Evolutionary conservation across 2,113 vertebrate species (phyloP), one percentile per base, ranked within the genome.

Genomic region (Onychostoma macrolepis): DNA sequence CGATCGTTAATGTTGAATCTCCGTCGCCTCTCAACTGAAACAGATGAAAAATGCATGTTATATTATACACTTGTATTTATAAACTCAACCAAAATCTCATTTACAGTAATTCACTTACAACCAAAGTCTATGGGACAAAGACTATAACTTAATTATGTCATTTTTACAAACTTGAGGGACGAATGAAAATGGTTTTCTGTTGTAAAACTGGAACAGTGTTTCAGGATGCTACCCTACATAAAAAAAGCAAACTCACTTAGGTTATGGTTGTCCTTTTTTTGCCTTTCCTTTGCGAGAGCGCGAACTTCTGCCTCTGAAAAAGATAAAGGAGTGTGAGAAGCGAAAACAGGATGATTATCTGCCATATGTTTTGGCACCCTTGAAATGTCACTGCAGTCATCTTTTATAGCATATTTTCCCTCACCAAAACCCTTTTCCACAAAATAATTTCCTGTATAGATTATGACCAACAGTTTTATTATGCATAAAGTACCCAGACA

Each of bases 211-310:
- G 30, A 71, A 33, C 28, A 36, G 65, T 58, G 3, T 8, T 69
- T 10, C 17, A 36, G 3, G 65, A 11, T 9, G 8, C 56, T 58
- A 3, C 21, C 21, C 7, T 4, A 61, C 43, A n/a, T 26, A 33
- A 11, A 36, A n/a, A 33, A 45, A 50, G 13, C 26, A 53, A 89
- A 97, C 98, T 96, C 94, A 99, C 98, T 99, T 88, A 99, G 86
- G 89, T 99, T 99, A 90, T 99, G 98, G 95, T 99, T 99, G 93
- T 99, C 97, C 90, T 99, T 99, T 93, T 99, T 99, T 91, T 99
- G 98, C 80, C 98, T 94, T 86, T 99, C 98, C 92, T 99, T 99
- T 72, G 97, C 98, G 91, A 99, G 61, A 0, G 97, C 97, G 90
- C 97, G 95, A 0, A 96, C 97, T 92, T 99, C 98, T 0, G 97